Conservation (phyloP, 2,888 invertebrate species). For the Eilema depressum region DNA sequence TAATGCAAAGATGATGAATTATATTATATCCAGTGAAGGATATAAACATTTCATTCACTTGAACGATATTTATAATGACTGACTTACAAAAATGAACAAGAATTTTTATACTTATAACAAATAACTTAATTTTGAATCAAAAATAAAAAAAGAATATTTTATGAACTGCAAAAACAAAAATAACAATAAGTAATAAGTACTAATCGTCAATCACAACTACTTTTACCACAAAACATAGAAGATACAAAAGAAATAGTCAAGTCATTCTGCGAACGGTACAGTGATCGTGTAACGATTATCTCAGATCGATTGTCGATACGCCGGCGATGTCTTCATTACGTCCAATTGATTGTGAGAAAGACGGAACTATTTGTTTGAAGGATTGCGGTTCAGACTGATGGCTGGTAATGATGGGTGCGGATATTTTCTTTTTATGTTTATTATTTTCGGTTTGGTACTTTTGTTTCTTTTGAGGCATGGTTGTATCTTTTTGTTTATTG, state of each 20-base stretch:
- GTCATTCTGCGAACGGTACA: constrained; percentile 60
- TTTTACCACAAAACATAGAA: constrained; percentile 34
- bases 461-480: not conserved
- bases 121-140: not conserved
- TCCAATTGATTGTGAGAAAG: constrained; percentile 73
- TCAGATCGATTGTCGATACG: constrained; percentile 68
- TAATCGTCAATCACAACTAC: constrained; percentile 38
- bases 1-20: too few species aligned
- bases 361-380: constrained; percentile 41
- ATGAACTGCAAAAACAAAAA: constrained; percentile 7
- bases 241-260: constrained; percentile 35
- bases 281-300: constrained; percentile 71
- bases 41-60: too few species aligned
- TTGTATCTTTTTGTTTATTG: not conserved
- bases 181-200: constrained; percentile 35
- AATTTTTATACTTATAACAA: too few species aligned
- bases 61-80: too few species aligned
- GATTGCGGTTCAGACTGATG: constrained; percentile 26
- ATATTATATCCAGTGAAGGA: too few species aligned
- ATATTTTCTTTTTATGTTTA: constrained; percentile 18
- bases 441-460: constrained; percentile 8
- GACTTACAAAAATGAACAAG: too few species aligned
- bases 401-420: constrained; percentile 25
- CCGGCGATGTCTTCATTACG: constrained; percentile 80
- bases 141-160: not conserved